Base-by-base conservation (phyloP, 2,797 vertebrate species). In the Harpagifer antarcticus region DNA sequence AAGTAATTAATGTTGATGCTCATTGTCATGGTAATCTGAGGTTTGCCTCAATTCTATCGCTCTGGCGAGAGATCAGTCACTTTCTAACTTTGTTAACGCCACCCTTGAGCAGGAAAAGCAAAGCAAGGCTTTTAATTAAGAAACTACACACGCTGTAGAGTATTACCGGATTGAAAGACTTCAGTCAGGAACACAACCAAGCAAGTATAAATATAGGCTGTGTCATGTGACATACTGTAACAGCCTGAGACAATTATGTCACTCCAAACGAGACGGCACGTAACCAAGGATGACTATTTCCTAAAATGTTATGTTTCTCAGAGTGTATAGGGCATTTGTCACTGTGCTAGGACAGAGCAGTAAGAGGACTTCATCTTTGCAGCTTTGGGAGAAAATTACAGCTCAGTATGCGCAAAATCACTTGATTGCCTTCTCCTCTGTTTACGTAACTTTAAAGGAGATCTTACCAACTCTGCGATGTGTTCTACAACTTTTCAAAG, bases 21-120 rank as follows among this genome's bases (percentile, higher is more conserved):
- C 65, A 83, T 90, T 92, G 82, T 88, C 87, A 88, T 88, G 79
- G 74, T 89, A 86, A 91, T 88, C 74, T 66, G 74, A 83, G 67
- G 74, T 82, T 78, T 82, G 27, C 77, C 33, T 76, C 33, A 45
- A 53, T 78, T 72, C 9, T 48, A 57, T 33, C 45, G 19, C 44
- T 67, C 74, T 88, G 76, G 80, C 76, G 31, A 17, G 47, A 65
- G 61, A 85, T 80, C 78, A 83, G 65, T 77, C 76, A 67, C 69
- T 79, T 77, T 79, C 67, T 50, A 73, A 84, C 59, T 78, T 69
- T 20, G 70, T 71, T 66, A 81, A 76, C 37, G 31, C 42, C 57
- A 54, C 17, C 65, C 13, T 19, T 5, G 13, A 19, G 43, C 44
- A 48, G 50, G 58, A 55, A 72, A 74, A 74, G 70, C 52, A 57